phyloP scores from a whole-genome alignment of 2,113 vertebrate species.

The Elachura formosa region DNA sequence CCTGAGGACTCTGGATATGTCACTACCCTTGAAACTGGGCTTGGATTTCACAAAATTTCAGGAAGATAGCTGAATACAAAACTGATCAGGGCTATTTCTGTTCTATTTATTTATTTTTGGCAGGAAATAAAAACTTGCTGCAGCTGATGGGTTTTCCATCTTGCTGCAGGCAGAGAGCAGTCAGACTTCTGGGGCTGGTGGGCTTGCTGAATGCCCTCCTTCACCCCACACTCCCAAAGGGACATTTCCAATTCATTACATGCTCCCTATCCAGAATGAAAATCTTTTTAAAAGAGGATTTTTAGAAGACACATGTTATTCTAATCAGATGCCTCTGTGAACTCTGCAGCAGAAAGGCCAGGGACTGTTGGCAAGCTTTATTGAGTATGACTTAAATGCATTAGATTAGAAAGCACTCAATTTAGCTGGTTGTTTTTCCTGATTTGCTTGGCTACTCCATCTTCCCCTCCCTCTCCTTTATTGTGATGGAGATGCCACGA shows the following conservation, averaged over 20 bases:
- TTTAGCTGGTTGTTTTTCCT: constrained; percentile 56
- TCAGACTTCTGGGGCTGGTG: not conserved
- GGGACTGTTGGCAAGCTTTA: constrained; percentile 36
- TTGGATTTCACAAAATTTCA: not conserved
- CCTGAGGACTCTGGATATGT: not conserved
- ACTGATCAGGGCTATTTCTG: not conserved
- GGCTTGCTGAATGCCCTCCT: not conserved
- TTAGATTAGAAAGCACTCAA: constrained; percentile 63
- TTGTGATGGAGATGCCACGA: not conserved
- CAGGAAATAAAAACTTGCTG: not conserved
- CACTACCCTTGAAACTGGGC: not conserved
- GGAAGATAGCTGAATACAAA: not conserved
- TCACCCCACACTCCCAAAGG: not conserved
- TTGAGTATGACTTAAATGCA: constrained; percentile 53
- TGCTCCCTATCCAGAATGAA: not conserved
- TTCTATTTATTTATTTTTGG: not conserved
- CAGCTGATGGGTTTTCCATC: not conserved
- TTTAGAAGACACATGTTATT: constrained; percentile 16
- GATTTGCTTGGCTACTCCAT: constrained; percentile 33
- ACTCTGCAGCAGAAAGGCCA: constrained; percentile 9
- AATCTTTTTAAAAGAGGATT: not conserved
- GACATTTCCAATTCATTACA: not conserved
- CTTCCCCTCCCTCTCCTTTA: not conserved
- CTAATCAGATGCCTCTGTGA: constrained; percentile 25
- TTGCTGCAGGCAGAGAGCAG: not conserved